Conservation (phyloP, 1,140 invertebrate species). For the Drosophila mayri region DNA sequence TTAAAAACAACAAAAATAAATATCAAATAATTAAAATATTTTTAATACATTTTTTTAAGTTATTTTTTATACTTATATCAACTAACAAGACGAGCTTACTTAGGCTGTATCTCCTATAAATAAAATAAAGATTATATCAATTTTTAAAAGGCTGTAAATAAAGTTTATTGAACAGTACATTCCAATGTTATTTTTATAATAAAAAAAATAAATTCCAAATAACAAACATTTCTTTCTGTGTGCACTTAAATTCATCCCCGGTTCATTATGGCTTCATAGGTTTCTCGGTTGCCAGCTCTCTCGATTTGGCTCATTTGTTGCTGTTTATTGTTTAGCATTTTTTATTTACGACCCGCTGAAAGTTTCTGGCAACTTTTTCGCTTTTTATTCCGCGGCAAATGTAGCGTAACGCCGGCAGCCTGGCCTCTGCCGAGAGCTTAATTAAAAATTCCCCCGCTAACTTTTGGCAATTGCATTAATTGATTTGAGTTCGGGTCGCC, state of each 20-base stretch:
- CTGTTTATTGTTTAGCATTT: conserved; percentile 60
- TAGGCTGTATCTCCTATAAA: neutral
- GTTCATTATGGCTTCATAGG: conserved; percentile 34
- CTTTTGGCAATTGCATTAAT: conserved; percentile 63
- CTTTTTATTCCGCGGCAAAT: conserved; percentile 44
- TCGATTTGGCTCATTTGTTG: conserved; percentile 51
- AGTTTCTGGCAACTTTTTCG: conserved; percentile 44
- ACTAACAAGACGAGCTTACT: neutral
- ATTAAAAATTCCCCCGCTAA: conserved; percentile 62
- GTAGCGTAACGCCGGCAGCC: conserved; percentile 54
- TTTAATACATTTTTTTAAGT: neutral
- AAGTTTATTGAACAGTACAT: too few species aligned
- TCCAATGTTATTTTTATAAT: neutral
- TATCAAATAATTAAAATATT: neutral
- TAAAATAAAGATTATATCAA: too few species aligned
- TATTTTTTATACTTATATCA: neutral
- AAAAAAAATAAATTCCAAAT: neutral
- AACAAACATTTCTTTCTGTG: neutral
- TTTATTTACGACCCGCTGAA: conserved; percentile 44
- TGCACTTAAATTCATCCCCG: conserved; percentile 6
- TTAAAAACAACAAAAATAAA: neutral
- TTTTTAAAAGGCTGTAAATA: too few species aligned
- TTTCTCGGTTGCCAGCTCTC: conserved; percentile 17
- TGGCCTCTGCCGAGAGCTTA: conserved; percentile 32
- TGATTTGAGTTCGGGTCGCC: conserved; percentile 27